A percentile compares a stretch with the other conserved stretches of the same genome.
Evolutionary conservation across 2,113 vertebrate species (phyloP).

Genomic region (Calyptommatus sinebrachiatus): DNA sequence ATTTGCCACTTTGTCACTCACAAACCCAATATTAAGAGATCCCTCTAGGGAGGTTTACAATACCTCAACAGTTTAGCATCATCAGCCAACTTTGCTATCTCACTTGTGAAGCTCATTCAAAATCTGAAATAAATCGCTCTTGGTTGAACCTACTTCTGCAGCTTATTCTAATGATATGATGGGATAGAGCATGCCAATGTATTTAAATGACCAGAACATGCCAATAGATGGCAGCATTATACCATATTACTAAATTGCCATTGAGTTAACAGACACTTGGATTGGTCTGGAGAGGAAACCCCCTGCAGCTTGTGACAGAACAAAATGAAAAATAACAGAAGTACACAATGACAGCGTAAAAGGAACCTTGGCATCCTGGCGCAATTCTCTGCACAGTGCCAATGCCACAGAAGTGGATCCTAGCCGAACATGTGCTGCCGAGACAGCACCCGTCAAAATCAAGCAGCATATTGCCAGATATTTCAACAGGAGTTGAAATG

Average conservation of each 20-base stretch:
- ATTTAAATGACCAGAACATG: neutral
- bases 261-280: neutral
- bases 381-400: neutral
- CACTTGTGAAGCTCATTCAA: too few relatives aligned
- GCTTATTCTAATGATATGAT: neutral
- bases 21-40: too few relatives aligned
- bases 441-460: fast-evolving
- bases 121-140: too few relatives aligned
- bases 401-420: neutral
- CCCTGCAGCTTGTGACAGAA: neutral
- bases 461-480: neutral
- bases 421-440: neutral
- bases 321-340: neutral
- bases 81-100: too few relatives aligned
- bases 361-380: neutral
- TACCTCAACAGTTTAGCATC: too few relatives aligned
- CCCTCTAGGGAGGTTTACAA: too few relatives aligned
- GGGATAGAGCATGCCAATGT: too few relatives aligned
- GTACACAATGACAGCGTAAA: neutral
- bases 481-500: neutral
- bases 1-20: too few relatives aligned
- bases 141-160: too few relatives aligned
- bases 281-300: constrained; percentile 26
- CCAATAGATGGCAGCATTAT: constrained; percentile 75
- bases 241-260: constrained; percentile 39